These are phyloP conservation scores for Phasia obesa DNA, from an alignment of 2,888 invertebrate genomes.

Conservation along the genomic window DNA sequence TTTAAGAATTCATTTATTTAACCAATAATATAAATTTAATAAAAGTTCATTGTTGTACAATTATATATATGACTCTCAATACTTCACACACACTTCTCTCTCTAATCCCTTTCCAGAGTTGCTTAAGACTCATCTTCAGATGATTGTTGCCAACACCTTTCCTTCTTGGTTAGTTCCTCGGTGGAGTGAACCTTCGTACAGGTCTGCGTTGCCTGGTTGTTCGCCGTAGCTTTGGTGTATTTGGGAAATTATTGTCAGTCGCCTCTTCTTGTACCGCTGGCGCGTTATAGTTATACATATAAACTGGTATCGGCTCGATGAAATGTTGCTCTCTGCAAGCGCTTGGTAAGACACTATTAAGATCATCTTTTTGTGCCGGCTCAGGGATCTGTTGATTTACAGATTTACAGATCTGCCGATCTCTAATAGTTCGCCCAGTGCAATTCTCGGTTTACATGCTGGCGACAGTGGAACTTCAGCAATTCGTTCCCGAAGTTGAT, in stretches of 20 bases:
- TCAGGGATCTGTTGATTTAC: not conserved
- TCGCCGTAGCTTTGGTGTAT: constrained; percentile 13
- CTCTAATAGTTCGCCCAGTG: too few species aligned
- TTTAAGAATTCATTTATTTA: too few species aligned
- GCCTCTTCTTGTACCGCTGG: not conserved
- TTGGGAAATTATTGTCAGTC: not conserved
- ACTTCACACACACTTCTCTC: too few species aligned
- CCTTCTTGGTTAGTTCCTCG: constrained; percentile 38
- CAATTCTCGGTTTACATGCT: not conserved
- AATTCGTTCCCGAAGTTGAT: constrained; percentile 53
- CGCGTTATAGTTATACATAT: not conserved
- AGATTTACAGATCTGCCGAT: not conserved
- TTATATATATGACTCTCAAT: too few species aligned
- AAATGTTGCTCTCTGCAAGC: not conserved
- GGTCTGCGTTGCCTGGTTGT: constrained; percentile 15
- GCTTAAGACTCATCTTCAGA: too few species aligned
- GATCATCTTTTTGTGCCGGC: too few species aligned
- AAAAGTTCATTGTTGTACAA: too few species aligned
- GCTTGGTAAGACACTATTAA: not conserved
- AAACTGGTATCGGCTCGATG: not conserved
- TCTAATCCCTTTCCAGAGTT: too few species aligned
- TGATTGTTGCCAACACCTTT: too few species aligned
- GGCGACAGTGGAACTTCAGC: not conserved
- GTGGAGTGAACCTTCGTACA: constrained; percentile 29
- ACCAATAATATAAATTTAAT: too few species aligned